phyloP scores from a whole-genome alignment of 2,888 invertebrate species.

The Ornithoptera alexandrae region DNA sequence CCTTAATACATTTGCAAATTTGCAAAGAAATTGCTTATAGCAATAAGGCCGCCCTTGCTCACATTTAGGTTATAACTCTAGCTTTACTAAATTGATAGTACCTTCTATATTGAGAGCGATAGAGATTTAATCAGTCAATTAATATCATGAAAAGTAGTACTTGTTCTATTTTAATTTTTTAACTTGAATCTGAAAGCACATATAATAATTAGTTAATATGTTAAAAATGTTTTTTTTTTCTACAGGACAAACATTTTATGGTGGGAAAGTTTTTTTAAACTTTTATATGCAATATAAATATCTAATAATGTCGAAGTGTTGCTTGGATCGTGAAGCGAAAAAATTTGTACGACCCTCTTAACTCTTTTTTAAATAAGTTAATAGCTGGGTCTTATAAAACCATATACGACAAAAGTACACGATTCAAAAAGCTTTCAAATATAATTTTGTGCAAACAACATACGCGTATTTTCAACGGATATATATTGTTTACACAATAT shows the following conservation, averaged over 20 bases:
- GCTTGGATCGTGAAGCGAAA: too few species aligned
- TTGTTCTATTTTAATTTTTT: not conserved
- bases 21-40: too few species aligned
- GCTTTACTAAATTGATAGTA: too few species aligned
- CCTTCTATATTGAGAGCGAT: not conserved
- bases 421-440: slow-evolving; percentile 39
- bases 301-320: not conserved
- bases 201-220: not conserved
- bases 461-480: not conserved
- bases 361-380: slow-evolving; percentile 32
- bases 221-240: not conserved
- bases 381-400: slow-evolving; percentile 20
- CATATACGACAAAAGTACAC: slow-evolving; percentile 32
- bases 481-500: slow-evolving; percentile 31
- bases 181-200: not conserved
- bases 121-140: too few species aligned
- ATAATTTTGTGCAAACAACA: slow-evolving; percentile 37
- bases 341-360: not conserved
- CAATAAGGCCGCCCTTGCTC: too few species aligned
- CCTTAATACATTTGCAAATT: too few species aligned
- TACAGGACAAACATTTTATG: not conserved
- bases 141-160: not conserved
- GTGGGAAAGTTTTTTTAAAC: not conserved
- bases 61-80: too few species aligned
- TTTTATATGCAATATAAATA: not conserved